A percentile compares a stretch with the other conserved stretches of the same genome.
These are phyloP conservation scores for Pelvicachromis taeniatus DNA, from an alignment of 2,113 vertebrate species.

Conservation along the genomic window DNA sequence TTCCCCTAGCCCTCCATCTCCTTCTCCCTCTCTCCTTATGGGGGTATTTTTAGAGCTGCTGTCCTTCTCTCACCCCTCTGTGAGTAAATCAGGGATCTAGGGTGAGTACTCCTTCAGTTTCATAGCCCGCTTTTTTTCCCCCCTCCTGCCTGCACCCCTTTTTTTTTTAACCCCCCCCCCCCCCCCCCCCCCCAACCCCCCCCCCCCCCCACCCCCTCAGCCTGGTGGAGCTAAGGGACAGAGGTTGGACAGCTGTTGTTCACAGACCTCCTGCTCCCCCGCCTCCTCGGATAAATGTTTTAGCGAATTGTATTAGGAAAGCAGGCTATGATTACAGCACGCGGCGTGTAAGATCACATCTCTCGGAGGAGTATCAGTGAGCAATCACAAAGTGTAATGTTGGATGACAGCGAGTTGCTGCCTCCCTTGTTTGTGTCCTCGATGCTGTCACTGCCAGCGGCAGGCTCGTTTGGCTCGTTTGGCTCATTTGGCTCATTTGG, in stretches of 20 bases:
- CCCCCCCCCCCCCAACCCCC: not conserved
- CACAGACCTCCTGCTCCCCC: not conserved
- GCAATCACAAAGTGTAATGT: conserved; percentile 20
- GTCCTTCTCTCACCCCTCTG: conserved; percentile 60
- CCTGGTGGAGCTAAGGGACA: conserved; percentile 5
- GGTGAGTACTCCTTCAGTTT: conserved; percentile 37
- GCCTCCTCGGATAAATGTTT: conserved; percentile 33
- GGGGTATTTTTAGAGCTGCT: conserved; percentile 59
- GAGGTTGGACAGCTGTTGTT: conserved; percentile 53
- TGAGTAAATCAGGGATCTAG: conserved; percentile 49
- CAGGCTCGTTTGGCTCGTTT: conserved; percentile 20
- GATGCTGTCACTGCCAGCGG: not conserved
- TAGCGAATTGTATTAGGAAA: conserved; percentile 22
- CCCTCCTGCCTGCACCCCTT: not conserved
- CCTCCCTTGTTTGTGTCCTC: not conserved
- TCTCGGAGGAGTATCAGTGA: conserved; percentile 15
- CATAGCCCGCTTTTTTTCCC: not conserved
- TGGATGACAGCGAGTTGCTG: not conserved
- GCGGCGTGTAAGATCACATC: not conserved
- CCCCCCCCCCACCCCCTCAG: not conserved
- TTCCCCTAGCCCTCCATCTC: not conserved
- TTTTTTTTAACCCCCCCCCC: not conserved
- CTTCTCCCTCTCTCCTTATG: conserved; percentile 23
- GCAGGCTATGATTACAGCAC: conserved; percentile 18
- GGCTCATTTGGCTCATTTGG: too few relatives aligned